phyloP scores from a whole-genome alignment of 2,113 vertebrate genomes.

The Antechinus stuartii region DNA sequence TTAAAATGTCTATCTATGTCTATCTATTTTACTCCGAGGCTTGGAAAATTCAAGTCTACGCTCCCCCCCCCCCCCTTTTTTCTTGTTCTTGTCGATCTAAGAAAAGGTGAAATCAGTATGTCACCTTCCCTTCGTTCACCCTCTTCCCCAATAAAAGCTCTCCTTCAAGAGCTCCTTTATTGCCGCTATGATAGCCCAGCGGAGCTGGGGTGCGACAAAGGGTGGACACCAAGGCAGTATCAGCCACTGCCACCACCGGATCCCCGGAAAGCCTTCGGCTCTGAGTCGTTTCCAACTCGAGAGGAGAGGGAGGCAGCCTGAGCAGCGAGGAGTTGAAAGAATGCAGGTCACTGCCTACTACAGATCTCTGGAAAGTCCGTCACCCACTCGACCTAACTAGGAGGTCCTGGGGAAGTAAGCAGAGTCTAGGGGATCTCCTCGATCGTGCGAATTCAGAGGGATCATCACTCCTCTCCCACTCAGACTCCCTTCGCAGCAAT shows the following conservation, averaged over 20 bases:
- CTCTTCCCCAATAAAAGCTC: conserved; percentile 45
- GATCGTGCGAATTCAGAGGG: conserved; percentile 6
- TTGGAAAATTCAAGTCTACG: conserved; percentile 12
- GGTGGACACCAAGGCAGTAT: neutral
- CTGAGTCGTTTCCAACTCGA: conserved; percentile 70
- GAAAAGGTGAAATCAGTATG: conserved; percentile 41
- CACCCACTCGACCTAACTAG: conserved; percentile 60
- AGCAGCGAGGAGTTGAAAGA: neutral
- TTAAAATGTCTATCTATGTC: neutral
- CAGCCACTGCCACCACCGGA: neutral
- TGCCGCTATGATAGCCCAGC: neutral
- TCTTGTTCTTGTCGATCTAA: conserved; percentile 11
- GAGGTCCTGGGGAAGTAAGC: conserved; percentile 69
- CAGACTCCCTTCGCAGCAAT: conserved; percentile 73
- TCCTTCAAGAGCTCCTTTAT: neutral
- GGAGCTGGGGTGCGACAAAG: conserved; percentile 20
- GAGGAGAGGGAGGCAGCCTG: conserved; percentile 29
- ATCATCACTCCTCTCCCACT: conserved; percentile 53
- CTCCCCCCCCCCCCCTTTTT: neutral
- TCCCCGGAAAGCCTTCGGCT: conserved; percentile 51
- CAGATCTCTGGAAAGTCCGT: conserved; percentile 64
- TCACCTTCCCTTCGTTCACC: conserved; percentile 3
- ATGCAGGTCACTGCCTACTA: conserved; percentile 50
- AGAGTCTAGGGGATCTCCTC: conserved; percentile 63
- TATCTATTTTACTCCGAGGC: conserved; percentile 30